These are phyloP conservation scores for Enteromius paludinosus DNA, from an alignment of 2,797 vertebrate species.

Conservation along the genomic window DNA sequence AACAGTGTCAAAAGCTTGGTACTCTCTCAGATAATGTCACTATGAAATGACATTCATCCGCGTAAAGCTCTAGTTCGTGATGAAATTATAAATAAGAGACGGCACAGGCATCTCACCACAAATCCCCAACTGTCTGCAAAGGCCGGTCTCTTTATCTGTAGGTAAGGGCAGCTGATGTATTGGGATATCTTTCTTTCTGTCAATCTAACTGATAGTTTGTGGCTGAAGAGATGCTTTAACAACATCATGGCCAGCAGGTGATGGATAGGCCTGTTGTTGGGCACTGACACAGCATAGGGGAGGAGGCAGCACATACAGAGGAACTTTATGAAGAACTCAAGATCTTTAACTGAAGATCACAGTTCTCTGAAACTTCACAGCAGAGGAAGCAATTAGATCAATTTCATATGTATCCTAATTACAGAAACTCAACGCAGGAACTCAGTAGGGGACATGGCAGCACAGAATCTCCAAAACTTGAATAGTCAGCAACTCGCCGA, in stretches of 20 bases:
- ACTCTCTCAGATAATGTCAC: slow-evolving; percentile 8
- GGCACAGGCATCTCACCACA: slow-evolving; percentile 1
- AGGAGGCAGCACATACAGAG: not conserved
- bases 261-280: slow-evolving; percentile 43
- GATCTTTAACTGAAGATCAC: not conserved
- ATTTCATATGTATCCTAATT: not conserved
- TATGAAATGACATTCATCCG: slow-evolving; percentile 1
- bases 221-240: slow-evolving; percentile 40
- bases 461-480: not conserved
- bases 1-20: not conserved
- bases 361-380: not conserved
- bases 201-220: slow-evolving; percentile 33
- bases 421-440: not conserved
- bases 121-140: slow-evolving; percentile 1
- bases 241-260: slow-evolving; percentile 30
- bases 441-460: not conserved
- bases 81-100: slow-evolving; percentile 9
- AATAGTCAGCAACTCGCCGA: not conserved
- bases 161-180: slow-evolving; percentile 9
- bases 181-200: slow-evolving; percentile 44
- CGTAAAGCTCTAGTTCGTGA: not conserved
- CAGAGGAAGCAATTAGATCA: not conserved
- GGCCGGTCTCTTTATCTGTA: not conserved
- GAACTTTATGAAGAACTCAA: not conserved
- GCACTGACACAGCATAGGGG: slow-evolving; percentile 29